Base-by-base conservation (phyloP, 1,140 invertebrate species). In the Polyergus mexicanus region DNA sequence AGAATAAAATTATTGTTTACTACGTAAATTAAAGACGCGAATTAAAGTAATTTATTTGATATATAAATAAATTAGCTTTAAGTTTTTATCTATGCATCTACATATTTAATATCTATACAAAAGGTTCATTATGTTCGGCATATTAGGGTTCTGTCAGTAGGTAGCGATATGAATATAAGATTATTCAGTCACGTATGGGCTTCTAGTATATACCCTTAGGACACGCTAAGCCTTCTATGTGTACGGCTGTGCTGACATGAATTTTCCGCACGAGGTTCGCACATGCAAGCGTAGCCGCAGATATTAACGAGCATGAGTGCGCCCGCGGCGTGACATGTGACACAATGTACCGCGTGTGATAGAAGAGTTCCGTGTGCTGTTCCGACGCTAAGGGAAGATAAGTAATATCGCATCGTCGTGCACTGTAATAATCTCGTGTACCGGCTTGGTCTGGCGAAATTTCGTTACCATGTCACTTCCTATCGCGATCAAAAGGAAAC, bases 281-380 rank as follows among this genome's bases (percentile, higher is more conserved):
- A n/a, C 68, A 74, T 60, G 78, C 66, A 38, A 74, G 56, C 54
- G 7, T 41, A 71, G 51, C 28, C 68, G 11, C 41, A n/a, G 66
- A 83, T 83, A 83, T 83, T 83, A 74, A 74, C 68, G 56, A 74
- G 68, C 54, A n/a, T 74, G 38, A 83, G 66, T 71, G 13, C 68
- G 68, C 78, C n/a, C 68, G 28, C 56, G 78, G 68, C 54, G 68
- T 83, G 54, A 58, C 66, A 44, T 71, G 66, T 81, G 66, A 81
- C 66, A 81, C 78, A 81, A 81, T 81, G 78, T 41, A 32, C 41
- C 25, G 75, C 16, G 25, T 54, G 74, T 62, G 81, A 76, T 68
- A 58, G 75, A 80, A 89, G 60, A 86, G 56, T 88, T 88, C 74
- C 83, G 60, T 85, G 83, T 85, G 83, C 60, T 56, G 28, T 47